Conservation (phyloP, 1,140 invertebrate species). For the Lordiphosa clarofinis region DNA sequence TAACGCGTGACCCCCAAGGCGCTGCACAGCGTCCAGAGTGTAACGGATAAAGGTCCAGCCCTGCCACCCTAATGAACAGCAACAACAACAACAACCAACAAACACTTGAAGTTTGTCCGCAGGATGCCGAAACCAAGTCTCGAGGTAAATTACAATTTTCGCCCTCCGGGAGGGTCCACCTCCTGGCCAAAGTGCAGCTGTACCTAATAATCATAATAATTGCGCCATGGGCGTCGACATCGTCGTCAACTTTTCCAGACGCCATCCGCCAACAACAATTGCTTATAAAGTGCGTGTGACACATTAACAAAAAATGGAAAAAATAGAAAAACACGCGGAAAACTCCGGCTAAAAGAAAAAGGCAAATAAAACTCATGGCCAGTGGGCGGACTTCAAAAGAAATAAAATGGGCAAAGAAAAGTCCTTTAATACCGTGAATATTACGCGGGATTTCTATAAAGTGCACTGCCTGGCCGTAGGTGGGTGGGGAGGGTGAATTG, state of each 20-base stretch:
- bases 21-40: slow-evolving; percentile 45
- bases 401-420: slow-evolving; percentile 62
- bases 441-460: slow-evolving; percentile 73
- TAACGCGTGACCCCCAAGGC: slow-evolving; percentile 74
- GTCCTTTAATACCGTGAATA: slow-evolving; percentile 75
- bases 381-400: slow-evolving; percentile 72
- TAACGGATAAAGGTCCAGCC: slow-evolving; percentile 20
- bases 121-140: slow-evolving; percentile 4
- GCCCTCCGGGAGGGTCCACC: slow-evolving; percentile 39
- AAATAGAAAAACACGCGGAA: slow-evolving; percentile 37
- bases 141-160: slow-evolving; percentile 73
- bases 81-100: slow-evolving; percentile 29
- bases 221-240: slow-evolving; percentile 71
- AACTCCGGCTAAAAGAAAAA: slow-evolving; percentile 44
- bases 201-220: slow-evolving; percentile 78
- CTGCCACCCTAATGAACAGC: slow-evolving; percentile 58
- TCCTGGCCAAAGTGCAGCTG: slow-evolving; percentile 62
- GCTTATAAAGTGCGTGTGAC: slow-evolving; percentile 78
- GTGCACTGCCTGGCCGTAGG: slow-evolving; percentile 35
- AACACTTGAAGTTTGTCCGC: neutral
- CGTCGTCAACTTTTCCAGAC: slow-evolving; percentile 72
- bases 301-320: slow-evolving; percentile 61
- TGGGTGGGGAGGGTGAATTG: slow-evolving; percentile 3
- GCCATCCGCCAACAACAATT: slow-evolving; percentile 64
- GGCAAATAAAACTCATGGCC: slow-evolving; percentile 61